Conservation (phyloP, 2,113 vertebrate species). For the Peromyscus leucopus region DNA sequence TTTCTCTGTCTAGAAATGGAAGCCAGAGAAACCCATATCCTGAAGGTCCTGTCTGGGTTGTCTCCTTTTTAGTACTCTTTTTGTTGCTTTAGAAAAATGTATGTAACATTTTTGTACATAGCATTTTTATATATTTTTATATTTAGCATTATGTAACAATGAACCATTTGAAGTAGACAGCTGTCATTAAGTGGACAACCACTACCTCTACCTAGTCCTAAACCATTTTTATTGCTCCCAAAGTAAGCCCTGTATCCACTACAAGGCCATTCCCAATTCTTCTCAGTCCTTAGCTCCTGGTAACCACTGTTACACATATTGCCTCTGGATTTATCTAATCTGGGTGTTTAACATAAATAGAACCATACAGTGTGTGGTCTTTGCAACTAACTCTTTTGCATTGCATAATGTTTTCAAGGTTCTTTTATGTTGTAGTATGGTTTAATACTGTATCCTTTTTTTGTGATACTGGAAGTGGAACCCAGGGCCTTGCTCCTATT, state of each 20-base stretch:
- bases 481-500: background rate
- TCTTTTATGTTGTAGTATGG: background rate
- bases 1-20: background rate
- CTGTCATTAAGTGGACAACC: background rate
- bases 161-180: background rate
- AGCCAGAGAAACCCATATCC: background rate
- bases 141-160: background rate
- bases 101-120: background rate
- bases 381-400: background rate
- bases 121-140: background rate
- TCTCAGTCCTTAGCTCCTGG: background rate
- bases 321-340: background rate
- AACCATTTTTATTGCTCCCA: background rate
- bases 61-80: background rate
- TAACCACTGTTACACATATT: background rate
- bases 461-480: background rate
- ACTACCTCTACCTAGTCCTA: background rate
- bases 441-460: background rate
- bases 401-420: background rate
- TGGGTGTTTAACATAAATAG: background rate
- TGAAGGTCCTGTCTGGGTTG: background rate
- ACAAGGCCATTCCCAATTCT: background rate
- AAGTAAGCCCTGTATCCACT: background rate
- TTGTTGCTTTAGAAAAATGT: background rate
- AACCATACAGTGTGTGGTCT: background rate